Percentiles rank a stretch among this genome's conserved stretches.
These are phyloP conservation scores for Pseudomyrmex cubaensis DNA, from an alignment of 1,140 invertebrate genomes.

Conservation along the genomic window DNA sequence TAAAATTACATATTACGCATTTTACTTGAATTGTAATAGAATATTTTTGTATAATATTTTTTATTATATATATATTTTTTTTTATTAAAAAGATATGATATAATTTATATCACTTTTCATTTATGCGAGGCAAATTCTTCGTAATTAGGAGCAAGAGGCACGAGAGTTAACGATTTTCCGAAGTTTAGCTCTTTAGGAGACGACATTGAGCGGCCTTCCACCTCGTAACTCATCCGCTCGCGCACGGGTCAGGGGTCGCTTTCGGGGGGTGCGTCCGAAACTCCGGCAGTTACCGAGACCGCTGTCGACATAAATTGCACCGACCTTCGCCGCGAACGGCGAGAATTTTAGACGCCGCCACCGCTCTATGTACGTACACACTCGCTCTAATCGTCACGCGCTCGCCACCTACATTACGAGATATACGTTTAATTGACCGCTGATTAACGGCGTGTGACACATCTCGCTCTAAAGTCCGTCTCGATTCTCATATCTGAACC, in stretches of 20 bases:
- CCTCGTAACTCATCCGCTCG: slow-evolving; percentile 60
- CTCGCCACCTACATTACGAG: slow-evolving; percentile 20
- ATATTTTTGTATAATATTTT: too few relatives aligned
- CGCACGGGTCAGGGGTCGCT: slow-evolving; percentile 47
- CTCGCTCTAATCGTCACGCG: slow-evolving; percentile 61
- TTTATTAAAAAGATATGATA: too few relatives aligned
- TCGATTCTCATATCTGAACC: slow-evolving; percentile 19
- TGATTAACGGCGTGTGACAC: slow-evolving; percentile 10
- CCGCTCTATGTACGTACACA: slow-evolving; percentile 43
- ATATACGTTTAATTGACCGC: slow-evolving; percentile 51
- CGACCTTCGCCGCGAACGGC: slow-evolving; percentile 52
- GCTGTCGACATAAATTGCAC: slow-evolving; percentile 63
- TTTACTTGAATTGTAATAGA: too few relatives aligned
- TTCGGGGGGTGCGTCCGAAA: slow-evolving; percentile 59
- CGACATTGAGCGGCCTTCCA: slow-evolving; percentile 45
- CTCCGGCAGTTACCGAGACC: slow-evolving; percentile 64
- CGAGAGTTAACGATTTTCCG: slow-evolving; percentile 53
- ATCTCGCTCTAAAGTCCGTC: slow-evolving; percentile 22
- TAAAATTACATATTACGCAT: too few relatives aligned
- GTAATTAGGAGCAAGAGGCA: background rate
- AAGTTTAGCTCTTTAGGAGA: slow-evolving; percentile 45
- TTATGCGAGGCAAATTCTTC: background rate
- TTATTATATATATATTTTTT: too few relatives aligned
- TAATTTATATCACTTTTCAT: background rate
- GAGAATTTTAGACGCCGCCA: slow-evolving; percentile 60